Conservation (phyloP, 2,888 invertebrate genomes). For the Siphonodentalium dalli region DNA sequence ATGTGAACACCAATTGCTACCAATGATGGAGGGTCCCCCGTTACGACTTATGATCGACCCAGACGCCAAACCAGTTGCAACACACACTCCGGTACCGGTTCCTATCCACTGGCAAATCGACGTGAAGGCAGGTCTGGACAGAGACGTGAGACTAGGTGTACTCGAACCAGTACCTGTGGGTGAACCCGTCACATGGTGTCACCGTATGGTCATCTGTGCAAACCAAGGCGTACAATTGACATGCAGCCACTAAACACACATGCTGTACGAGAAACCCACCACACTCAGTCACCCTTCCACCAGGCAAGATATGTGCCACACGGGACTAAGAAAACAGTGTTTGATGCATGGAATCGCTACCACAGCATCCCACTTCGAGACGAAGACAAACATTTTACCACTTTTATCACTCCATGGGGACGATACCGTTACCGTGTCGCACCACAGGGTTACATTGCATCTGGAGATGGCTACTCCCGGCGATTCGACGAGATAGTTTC, state of each 20-base stretch:
- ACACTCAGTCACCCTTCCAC: constrained; percentile 25
- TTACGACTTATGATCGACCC: constrained; percentile 17
- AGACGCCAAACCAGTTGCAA: constrained; percentile 10
- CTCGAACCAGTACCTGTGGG: constrained; percentile 22
- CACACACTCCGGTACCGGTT: constrained; percentile 25
- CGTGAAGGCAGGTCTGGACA: constrained; percentile 23
- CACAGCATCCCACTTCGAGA: neutral
- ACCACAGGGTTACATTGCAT: constrained; percentile 16
- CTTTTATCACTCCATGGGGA: constrained; percentile 26
- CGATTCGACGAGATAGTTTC: constrained; percentile 21
- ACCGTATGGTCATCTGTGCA: constrained; percentile 21
- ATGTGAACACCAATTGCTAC: constrained; percentile 21
- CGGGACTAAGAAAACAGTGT: constrained; percentile 11
- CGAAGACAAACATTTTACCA: neutral
- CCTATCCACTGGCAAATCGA: constrained; percentile 26
- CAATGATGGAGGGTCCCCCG: constrained; percentile 18
- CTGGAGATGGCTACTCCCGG: constrained; percentile 1
- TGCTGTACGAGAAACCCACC: constrained; percentile 22
- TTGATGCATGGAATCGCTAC: constrained; percentile 8
- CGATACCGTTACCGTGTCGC: constrained; percentile 18
- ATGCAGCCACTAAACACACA: constrained; percentile 22
- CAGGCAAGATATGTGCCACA: constrained; percentile 21
- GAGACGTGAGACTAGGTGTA: constrained; percentile 17
- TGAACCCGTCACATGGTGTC: constrained; percentile 26
- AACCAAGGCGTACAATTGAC: constrained; percentile 25